A percentile compares a stretch with the other conserved stretches of the same genome.
Evolutionary conservation across 2,113 vertebrate genomes (phyloP).

Genomic region (Octodon degus): DNA sequence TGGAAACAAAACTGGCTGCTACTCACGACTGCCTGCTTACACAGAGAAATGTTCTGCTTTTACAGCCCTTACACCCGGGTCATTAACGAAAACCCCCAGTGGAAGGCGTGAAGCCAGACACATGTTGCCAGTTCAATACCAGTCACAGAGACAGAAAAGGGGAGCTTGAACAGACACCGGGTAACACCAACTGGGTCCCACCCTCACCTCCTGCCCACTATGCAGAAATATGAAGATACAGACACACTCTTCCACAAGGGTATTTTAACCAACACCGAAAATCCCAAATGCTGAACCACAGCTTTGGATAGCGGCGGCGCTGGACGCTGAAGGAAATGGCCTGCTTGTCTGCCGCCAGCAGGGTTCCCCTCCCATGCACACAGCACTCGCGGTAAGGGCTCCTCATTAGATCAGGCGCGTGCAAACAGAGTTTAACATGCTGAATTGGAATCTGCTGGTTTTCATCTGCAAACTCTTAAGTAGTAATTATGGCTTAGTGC

Average conservation of each 20-base stretch:
- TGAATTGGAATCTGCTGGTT: constrained; percentile 74
- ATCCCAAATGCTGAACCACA: constrained; percentile 60
- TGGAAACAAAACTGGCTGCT: neutral
- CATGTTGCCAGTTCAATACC: rapidly evolving
- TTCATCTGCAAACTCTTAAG: constrained; percentile 59
- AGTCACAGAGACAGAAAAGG: rapidly evolving
- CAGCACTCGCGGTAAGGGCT: constrained; percentile 66
- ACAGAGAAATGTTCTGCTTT: neutral
- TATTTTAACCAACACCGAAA: neutral
- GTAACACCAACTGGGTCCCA: neutral
- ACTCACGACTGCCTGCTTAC: neutral
- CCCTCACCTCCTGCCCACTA: constrained; percentile 9
- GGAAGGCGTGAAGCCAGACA: neutral
- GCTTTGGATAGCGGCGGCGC: neutral
- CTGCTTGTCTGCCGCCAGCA: constrained; percentile 57
- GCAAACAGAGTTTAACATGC: constrained; percentile 79
- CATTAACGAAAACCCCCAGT: neutral
- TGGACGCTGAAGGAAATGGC: constrained; percentile 66
- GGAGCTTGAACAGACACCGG: neutral
- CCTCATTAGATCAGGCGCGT: constrained; percentile 69
- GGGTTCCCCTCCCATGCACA: constrained; percentile 56
- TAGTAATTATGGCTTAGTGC: constrained; percentile 72
- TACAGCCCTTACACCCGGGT: neutral
- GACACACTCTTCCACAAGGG: neutral
- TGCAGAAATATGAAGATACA: constrained; percentile 37